Percentiles rank a stretch among this genome's conserved stretches.
These are phyloP conservation scores for Cheilosia pagana DNA, from an alignment of 2,888 invertebrate genomes.

Conservation along the genomic window DNA sequence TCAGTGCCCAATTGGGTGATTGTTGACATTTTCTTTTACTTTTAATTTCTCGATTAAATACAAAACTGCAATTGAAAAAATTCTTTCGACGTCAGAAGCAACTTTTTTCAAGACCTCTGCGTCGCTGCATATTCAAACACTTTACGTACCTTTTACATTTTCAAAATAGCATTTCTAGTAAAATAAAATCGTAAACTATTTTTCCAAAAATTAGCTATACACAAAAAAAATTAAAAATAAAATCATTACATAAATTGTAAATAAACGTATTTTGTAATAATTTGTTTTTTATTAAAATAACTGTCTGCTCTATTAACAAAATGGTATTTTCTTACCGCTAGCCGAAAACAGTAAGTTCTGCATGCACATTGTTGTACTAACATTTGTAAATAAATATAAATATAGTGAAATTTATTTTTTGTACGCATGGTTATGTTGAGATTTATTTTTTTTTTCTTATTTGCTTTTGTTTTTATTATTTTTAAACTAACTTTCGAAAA, in stretches of 20 bases:
- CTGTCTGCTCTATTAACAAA: slow-evolving; percentile 64
- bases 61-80: no score
- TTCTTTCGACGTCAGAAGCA: no score
- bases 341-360: slow-evolving; percentile 77
- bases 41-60: no score
- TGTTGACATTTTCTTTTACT: no score
- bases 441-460: slow-evolving; percentile 1
- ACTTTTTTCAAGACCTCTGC: no score
- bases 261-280: slow-evolving; percentile 37
- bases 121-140: no score
- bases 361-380: slow-evolving; percentile 64
- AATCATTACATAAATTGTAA: slow-evolving; percentile 32
- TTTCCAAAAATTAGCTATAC: background rate
- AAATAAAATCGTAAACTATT: no score
- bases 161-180: no score
- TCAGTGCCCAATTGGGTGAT: no score
- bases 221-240: background rate
- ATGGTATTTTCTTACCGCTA: slow-evolving; percentile 76
- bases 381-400: slow-evolving; percentile 21
- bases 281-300: slow-evolving; percentile 58
- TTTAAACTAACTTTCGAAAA: slow-evolving; percentile 23
- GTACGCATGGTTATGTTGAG: slow-evolving; percentile 45
- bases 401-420: slow-evolving; percentile 7
- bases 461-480: slow-evolving; percentile 20
- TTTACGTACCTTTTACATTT: no score